A percentile compares a stretch with the other conserved stretches of the same genome.
phyloP scores from a whole-genome alignment of 1,140 invertebrate genomes.

The Solenopsis invicta region DNA sequence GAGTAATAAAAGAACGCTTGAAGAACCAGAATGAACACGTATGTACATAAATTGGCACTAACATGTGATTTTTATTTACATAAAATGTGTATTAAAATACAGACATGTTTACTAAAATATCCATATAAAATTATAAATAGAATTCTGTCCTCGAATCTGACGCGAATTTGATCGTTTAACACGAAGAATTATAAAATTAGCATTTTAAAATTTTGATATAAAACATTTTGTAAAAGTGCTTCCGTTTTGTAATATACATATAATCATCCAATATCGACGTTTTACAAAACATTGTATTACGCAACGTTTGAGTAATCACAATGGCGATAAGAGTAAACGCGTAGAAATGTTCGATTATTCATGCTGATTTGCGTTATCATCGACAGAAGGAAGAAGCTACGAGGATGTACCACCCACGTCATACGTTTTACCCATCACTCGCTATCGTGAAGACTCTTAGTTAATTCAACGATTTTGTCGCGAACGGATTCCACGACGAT shows the following conservation, averaged over 20 bases:
- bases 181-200: too few relatives aligned
- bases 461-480: constrained; percentile 51
- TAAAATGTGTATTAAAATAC: too few relatives aligned
- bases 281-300: neutral
- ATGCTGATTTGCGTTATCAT: constrained; percentile 65
- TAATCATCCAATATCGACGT: neutral
- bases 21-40: too few relatives aligned
- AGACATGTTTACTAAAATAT: too few relatives aligned
- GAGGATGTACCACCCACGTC: constrained; percentile 60
- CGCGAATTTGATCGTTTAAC: neutral
- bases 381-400: constrained; percentile 63
- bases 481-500: constrained; percentile 29
- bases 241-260: neutral
- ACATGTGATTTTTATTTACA: too few relatives aligned
- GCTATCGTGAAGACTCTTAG: constrained; percentile 46
- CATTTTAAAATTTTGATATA: neutral
- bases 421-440: constrained; percentile 38
- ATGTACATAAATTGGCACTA: too few relatives aligned
- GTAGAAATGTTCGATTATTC: neutral
- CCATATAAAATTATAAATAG: too few relatives aligned
- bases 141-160: neutral
- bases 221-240: neutral
- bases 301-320: neutral
- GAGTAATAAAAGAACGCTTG: neutral
- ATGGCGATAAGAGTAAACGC: constrained; percentile 12